Evolutionary conservation across 2,113 vertebrate species (phyloP).

Genomic region (Anhinga rufa): DNA sequence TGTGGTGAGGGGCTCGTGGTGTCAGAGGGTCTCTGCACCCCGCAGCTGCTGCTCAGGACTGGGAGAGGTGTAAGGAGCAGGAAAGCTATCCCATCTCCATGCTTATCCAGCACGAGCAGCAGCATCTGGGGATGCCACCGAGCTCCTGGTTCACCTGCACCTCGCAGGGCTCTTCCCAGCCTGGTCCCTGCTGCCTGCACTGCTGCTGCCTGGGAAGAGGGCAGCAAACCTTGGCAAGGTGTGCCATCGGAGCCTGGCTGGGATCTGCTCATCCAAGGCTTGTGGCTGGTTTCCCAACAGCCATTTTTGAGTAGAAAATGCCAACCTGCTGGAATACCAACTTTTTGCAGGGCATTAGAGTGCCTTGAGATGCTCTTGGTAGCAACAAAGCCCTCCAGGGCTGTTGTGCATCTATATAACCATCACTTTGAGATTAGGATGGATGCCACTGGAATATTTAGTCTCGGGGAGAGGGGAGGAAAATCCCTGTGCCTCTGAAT

Average conservation of each 20-base stretch:
- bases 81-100: neutral
- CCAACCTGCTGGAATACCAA: neutral
- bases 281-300: neutral
- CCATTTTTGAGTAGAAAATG: neutral
- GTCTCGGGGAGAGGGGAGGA: accelerated
- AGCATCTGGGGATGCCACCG: accelerated
- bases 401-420: accelerated
- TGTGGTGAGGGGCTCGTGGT: accelerated
- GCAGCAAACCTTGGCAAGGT: neutral
- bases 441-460: neutral
- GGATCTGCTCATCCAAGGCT: no score
- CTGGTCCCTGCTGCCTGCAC: neutral
- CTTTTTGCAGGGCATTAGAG: neutral
- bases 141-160: neutral
- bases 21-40: no score
- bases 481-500: neutral
- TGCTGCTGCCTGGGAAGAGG: neutral
- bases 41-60: neutral
- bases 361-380: neutral
- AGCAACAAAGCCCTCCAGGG: neutral
- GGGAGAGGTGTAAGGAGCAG: neutral
- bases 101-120: neutral
- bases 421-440: neutral
- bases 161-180: neutral
- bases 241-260: neutral